Conservation (phyloP, 2,113 vertebrate genomes). For the Antechinus flavipes region DNA sequence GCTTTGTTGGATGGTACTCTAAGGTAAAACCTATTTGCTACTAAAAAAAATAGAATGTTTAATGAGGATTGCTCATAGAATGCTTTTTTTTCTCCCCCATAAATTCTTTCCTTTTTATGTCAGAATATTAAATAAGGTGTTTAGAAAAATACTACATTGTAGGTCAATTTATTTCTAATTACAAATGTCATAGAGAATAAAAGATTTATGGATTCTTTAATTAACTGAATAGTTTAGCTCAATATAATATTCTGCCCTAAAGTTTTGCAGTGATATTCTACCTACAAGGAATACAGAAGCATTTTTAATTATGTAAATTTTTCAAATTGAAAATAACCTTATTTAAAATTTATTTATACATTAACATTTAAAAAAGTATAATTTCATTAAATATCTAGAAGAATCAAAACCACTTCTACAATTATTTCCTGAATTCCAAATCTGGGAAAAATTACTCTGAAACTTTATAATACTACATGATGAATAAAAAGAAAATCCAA, state of each 20-base stretch:
- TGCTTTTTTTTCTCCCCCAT: not conserved
- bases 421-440: constrained; percentile 83
- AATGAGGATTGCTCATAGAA: not conserved
- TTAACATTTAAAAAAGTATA: constrained; percentile 88
- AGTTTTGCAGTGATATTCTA: constrained; percentile 85
- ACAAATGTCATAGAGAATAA: constrained; percentile 87
- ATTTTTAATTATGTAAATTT: constrained; percentile 88
- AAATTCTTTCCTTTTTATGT: not conserved
- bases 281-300: constrained; percentile 87
- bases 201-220: constrained; percentile 89
- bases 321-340: constrained; percentile 88
- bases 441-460: constrained; percentile 86
- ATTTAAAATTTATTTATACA: constrained; percentile 88
- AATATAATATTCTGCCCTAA: constrained; percentile 89
- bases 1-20: not conserved
- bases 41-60: not conserved
- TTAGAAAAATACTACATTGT: constrained; percentile 77
- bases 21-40: not conserved
- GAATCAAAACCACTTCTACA: constrained; percentile 85
- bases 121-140: constrained; percentile 57
- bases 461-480: constrained; percentile 88
- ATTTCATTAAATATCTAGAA: constrained; percentile 87
- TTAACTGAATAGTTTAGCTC: constrained; percentile 87
- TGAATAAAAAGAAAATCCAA: constrained; percentile 85
- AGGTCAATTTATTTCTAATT: constrained; percentile 87